Percentiles rank a stretch among this genome's conserved stretches.
These are phyloP conservation scores for Siniperca undulata DNA, from an alignment of 2,797 vertebrate genomes.

Conservation along the genomic window DNA sequence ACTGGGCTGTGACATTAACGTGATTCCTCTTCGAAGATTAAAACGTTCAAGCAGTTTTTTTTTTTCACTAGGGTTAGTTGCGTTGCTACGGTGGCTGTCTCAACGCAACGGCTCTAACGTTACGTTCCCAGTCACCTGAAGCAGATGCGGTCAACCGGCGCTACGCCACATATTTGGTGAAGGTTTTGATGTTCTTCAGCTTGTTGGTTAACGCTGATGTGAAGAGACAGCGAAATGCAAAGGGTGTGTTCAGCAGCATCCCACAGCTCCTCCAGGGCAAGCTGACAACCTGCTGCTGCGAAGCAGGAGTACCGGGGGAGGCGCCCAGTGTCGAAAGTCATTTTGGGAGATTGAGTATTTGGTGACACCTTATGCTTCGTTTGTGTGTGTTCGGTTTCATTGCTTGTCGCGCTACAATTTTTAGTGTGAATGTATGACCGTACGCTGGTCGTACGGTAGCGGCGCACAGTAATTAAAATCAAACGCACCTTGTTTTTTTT, in stretches of 20 bases:
- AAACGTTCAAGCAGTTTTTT: constrained; percentile 7
- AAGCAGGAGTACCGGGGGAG: constrained; percentile 22
- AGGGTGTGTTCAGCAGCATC: constrained; percentile 67
- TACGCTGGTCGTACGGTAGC: rapidly evolving
- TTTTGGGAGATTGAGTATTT: constrained; percentile 62
- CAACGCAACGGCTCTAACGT: constrained; percentile 15
- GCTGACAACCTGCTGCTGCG: constrained; percentile 55
- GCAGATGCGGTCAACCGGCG: constrained; percentile 55
- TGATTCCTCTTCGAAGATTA: not conserved
- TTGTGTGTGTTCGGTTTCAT: constrained; percentile 43
- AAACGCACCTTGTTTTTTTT: constrained; percentile 19
- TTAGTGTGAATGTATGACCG: rapidly evolving
- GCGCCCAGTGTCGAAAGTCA: constrained; percentile 32
- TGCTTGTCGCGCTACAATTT: rapidly evolving
- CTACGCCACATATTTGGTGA: constrained; percentile 61
- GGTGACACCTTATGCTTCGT: not conserved
- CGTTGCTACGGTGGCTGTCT: constrained; percentile 29
- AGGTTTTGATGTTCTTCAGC: constrained; percentile 1
- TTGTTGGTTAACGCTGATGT: constrained; percentile 10
- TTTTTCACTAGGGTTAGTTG: not conserved
- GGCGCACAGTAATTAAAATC: not conserved
- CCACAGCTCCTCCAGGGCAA: constrained; percentile 29
- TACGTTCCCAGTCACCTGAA: constrained; percentile 55
- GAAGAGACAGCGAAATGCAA: constrained; percentile 12
- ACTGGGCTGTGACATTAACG: not conserved